Conservation (phyloP, 2,113 vertebrate genomes). For the Pandion haliaetus region DNA sequence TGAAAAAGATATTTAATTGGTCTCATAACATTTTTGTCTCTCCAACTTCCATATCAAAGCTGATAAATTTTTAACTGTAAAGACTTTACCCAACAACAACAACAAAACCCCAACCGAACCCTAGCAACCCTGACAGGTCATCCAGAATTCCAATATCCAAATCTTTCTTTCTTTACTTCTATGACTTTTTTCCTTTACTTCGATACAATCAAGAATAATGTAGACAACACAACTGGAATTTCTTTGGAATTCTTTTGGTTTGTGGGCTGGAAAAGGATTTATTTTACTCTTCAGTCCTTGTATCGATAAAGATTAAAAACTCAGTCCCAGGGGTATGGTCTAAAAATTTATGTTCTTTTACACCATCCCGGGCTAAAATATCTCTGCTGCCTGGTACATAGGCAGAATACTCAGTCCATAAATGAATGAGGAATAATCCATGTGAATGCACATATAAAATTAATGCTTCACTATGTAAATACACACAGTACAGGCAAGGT, state of each 20-base stretch:
- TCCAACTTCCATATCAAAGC: background rate
- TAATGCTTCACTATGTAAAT: background rate
- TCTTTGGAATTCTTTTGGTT: background rate
- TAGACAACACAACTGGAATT: background rate
- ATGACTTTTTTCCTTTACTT: background rate
- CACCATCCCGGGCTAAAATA: background rate
- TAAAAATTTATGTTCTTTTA: background rate
- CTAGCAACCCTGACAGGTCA: background rate
- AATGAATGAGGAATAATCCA: background rate
- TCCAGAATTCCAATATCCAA: background rate
- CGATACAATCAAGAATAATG: background rate
- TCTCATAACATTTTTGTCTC: background rate
- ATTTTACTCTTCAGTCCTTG: background rate
- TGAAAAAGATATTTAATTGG: background rate
- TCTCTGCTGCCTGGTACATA: background rate
- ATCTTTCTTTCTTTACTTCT: background rate
- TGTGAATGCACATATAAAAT: background rate
- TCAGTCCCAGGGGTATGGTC: background rate
- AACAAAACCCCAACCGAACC: background rate
- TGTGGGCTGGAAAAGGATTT: background rate
- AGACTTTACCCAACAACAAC: background rate
- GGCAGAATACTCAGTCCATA: background rate
- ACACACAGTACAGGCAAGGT: background rate
- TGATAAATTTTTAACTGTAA: background rate
- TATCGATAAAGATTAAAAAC: background rate